Evolutionary conservation across 1,140 invertebrate species (phyloP), one percentile per base, ranked within the genome.

Genomic region (Drosophila auraria): DNA sequence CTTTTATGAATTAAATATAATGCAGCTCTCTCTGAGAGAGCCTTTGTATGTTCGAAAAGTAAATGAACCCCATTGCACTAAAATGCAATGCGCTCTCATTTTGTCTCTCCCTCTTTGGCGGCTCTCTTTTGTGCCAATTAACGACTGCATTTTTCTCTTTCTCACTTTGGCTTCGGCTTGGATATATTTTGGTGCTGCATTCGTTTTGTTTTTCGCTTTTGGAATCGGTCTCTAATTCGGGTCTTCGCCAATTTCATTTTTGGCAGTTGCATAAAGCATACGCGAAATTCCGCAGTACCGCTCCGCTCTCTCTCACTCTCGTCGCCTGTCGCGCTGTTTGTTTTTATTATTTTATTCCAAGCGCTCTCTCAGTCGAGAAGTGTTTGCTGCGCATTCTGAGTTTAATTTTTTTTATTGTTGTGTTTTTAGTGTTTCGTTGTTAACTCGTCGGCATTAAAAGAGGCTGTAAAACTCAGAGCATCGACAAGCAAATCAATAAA

Each of bases 141-240:
- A 69, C 54, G 44, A 79, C 65, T 78, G 80, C 64, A 33, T 80
- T 73, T 30, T 20, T 40, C 64, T 59, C 44, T 49, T 58, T 72
- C 62, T 63, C 49, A 20, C 51, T 62, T 53, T 45, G 57, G 68
- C 69, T 72, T 81, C 54, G 79, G 72, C 45, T 83, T 86, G 69
- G 74, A 78, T 86, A 84, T 86, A 86, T 87, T 87, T 87, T 87
- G 84, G 83, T 87, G 78, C 84, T 89, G 84, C 83, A 78, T 87
- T 83, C 83, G 77, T 80, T 89, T 87, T 76, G 77, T 58, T 60
- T 60, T 77, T 66, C 56, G 73, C 36, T 78, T 78, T 78, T 49
- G 51, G 80, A 59, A 62, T 63, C 47, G 70, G 47, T 69, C 60
- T 78, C 50, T 53, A 53, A 38, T 68, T 82, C 40, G 40, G 30